Base-by-base conservation (phyloP, 2,113 vertebrate genomes). In the Calonectris borealis region DNA sequence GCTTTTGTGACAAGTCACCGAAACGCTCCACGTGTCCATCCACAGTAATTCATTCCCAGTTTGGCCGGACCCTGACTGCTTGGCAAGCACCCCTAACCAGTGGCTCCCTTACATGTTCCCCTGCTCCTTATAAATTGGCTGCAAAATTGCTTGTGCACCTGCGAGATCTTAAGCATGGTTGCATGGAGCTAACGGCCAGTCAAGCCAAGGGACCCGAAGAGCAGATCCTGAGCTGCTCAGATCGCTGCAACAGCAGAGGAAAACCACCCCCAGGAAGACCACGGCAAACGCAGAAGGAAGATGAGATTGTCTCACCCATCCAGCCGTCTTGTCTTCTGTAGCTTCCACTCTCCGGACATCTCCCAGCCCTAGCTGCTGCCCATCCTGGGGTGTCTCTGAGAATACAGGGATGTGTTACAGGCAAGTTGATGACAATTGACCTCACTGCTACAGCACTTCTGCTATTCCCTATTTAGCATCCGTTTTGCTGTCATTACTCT, bases 151-250 rank as follows among this genome's bases (percentile, higher is more conserved):
- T 34, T 21, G 83, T 26, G 58, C 51, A 40, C 82, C 82, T 24
- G 17, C 7, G 3, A 34, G 38, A 49, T 4, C 54, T n/a, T 3
- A 6, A 38, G 48, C 20, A 3, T 2, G 4, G 34, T 0, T 31
- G 12, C 20, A 13, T 0, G 10, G 15, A 44, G 25, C 48, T 20
- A 8, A 62, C 40, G 46, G 24, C 51, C 40, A 18, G 46, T 1
- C 16, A 22, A 71, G 70, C 36, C 54, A 24, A 51, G 38, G 27
- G 60, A 36, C 42, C 22, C 1, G 1, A 9, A 2, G 19, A 58
- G 31, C 0, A 4, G 31, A 69, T 19, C 61, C 58, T 2, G 34
- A 77, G 38, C 38, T 19, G n/a, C 52, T 61, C 58, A 17, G 51
- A 31, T 31, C 7, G 1, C 44, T 29, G 40, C 26, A 17, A 27